phyloP scores from a whole-genome alignment of 2,888 invertebrate species.

The Hirtodrosophila duncani region DNA sequence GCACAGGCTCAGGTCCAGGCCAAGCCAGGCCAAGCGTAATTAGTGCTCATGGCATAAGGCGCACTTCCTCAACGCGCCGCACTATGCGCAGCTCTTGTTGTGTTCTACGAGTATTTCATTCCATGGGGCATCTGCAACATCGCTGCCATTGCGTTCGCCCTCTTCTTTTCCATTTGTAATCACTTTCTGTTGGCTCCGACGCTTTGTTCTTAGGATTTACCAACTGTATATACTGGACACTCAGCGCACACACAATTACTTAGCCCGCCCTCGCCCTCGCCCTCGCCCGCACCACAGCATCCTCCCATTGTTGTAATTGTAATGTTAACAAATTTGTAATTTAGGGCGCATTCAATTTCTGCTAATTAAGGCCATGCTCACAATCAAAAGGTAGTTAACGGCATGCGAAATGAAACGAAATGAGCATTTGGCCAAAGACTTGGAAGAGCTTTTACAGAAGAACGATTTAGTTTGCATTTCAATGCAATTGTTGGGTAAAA shows the following conservation, averaged over 20 bases:
- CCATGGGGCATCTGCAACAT: slow-evolving; percentile 14
- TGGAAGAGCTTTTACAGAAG: not conserved
- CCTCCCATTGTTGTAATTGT: slow-evolving; percentile 33
- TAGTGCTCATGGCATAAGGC: slow-evolving; percentile 69
- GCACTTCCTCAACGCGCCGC: slow-evolving; percentile 63
- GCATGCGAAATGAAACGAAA: slow-evolving; percentile 17
- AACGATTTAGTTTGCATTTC: too few relatives aligned
- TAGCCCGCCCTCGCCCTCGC: too few relatives aligned
- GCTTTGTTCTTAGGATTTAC: slow-evolving; percentile 57
- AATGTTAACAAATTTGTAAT: slow-evolving; percentile 48
- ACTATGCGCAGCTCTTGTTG: slow-evolving; percentile 32
- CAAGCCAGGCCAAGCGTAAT: slow-evolving; percentile 63
- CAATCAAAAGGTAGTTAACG: slow-evolving; percentile 5
- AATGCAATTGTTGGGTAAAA: too few relatives aligned
- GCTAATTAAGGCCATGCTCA: slow-evolving; percentile 34
- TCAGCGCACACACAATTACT: slow-evolving; percentile 11
- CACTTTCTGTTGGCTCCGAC: slow-evolving; percentile 53
- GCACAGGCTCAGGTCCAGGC: too few relatives aligned
- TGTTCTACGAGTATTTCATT: slow-evolving; percentile 13
- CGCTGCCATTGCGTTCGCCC: slow-evolving; percentile 28
- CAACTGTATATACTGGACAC: slow-evolving; percentile 40
- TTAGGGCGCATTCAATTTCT: slow-evolving; percentile 48
- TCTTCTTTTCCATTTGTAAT: slow-evolving; percentile 59
- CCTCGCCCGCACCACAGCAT: too few relatives aligned
- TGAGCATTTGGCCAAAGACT: slow-evolving; percentile 1